phyloP scores from a whole-genome alignment of 2,797 vertebrate species.

The Poecilia velifera region DNA sequence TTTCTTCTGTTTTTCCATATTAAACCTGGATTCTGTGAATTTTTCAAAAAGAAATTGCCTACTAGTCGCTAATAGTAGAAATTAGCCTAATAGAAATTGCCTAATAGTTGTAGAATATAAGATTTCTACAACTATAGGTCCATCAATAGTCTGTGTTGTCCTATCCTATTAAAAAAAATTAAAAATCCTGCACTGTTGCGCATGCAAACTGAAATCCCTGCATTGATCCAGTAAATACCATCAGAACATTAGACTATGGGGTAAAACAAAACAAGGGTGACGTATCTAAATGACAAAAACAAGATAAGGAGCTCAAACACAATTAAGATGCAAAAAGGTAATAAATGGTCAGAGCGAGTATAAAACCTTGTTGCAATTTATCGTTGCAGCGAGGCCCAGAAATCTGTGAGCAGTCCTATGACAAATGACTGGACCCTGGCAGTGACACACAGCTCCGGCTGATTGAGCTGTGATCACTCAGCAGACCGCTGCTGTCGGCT shows the following conservation, averaged over 20 bases:
- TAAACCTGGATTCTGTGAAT: neutral
- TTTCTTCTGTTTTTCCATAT: neutral
- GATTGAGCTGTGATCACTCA: conserved; percentile 75
- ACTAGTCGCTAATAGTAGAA: neutral
- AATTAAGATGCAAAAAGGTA: neutral
- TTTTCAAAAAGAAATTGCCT: neutral
- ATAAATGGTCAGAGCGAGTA: conserved; percentile 14
- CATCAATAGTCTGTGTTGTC: neutral
- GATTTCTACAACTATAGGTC: neutral
- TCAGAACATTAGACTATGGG: neutral
- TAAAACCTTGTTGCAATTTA: conserved; percentile 60
- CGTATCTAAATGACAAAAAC: neutral
- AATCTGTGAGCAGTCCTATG: conserved; percentile 65
- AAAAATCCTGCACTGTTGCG: conserved; percentile 44
- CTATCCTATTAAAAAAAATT: neutral
- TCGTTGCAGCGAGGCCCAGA: conserved; percentile 45
- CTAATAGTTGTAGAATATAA: neutral
- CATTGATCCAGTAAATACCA: neutral
- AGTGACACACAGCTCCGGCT: conserved; percentile 64
- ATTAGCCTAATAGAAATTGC: no score
- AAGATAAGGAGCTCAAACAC: neutral
- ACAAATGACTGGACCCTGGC: conserved; percentile 67
- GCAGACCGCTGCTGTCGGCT: conserved; percentile 51
- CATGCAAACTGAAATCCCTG: conserved; percentile 27
- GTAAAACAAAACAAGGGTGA: conserved; percentile 13